Conservation (phyloP, 2,113 vertebrate genomes). For the Cyphomyrus plagiostoma region DNA sequence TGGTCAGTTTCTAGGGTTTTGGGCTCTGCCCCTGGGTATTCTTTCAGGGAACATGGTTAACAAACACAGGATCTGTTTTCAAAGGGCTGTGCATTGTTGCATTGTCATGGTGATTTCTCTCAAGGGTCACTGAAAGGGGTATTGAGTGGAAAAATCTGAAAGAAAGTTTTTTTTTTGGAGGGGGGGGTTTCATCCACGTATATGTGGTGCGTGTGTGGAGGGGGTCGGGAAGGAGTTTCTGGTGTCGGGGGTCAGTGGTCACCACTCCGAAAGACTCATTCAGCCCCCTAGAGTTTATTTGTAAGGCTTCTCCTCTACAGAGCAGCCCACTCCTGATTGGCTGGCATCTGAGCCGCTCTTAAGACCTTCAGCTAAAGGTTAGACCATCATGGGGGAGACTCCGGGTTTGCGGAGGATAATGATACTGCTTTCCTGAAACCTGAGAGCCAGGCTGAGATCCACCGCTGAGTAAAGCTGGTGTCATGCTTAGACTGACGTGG, state of each 20-base stretch:
- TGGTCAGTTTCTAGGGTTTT: conserved; percentile 36
- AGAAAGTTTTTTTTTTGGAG: conserved; percentile 24
- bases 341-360: neutral
- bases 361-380: conserved; percentile 40
- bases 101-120: conserved; percentile 66
- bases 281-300: neutral
- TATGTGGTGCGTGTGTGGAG: conserved; percentile 25
- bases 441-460: neutral
- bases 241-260: conserved; percentile 28
- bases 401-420: neutral
- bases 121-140: conserved; percentile 49
- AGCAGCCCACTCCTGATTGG: neutral
- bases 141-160: conserved; percentile 46
- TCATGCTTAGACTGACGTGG: neutral
- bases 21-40: conserved; percentile 41
- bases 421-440: neutral
- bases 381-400: conserved; percentile 20
- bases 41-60: conserved; percentile 53
- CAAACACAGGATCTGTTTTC: conserved; percentile 64
- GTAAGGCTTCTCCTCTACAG: neutral
- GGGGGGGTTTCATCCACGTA: conserved; percentile 18
- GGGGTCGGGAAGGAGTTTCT: conserved; percentile 1
- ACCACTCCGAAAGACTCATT: neutral
- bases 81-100: conserved; percentile 53
- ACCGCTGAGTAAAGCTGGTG: neutral